Conservation (phyloP, 2,888 invertebrate genomes). For the Torymus texanus region DNA sequence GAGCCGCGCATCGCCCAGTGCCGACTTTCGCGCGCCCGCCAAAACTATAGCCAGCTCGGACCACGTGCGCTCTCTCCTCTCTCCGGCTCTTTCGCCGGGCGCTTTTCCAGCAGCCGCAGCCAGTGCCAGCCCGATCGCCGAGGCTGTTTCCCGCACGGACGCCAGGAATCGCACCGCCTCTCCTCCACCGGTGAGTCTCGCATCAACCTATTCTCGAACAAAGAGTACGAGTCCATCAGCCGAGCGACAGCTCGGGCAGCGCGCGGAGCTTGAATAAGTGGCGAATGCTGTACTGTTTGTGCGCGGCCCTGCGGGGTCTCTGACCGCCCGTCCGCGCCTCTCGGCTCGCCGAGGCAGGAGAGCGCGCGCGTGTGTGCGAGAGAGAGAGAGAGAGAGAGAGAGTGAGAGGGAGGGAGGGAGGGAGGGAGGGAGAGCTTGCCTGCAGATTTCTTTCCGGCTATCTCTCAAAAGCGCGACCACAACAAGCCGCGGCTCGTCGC, state of each 20-base stretch:
- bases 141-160: too few relatives aligned
- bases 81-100: not conserved
- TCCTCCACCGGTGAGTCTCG: conserved; percentile 10
- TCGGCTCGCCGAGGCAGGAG: conserved; percentile 66
- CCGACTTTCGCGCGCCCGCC: conserved; percentile 20
- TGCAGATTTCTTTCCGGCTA: not conserved
- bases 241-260: too few relatives aligned
- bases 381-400: not conserved
- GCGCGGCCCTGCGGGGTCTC: conserved; percentile 75
- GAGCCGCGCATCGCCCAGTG: too few relatives aligned
- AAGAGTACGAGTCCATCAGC: too few relatives aligned
- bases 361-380: conserved; percentile 22
- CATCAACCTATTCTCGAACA: too few relatives aligned
- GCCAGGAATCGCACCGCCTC: too few relatives aligned
- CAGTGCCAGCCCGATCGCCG: too few relatives aligned
- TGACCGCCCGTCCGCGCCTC: conserved; percentile 75
- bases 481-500: too few relatives aligned
- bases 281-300: conserved; percentile 73
- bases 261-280: conserved; percentile 66
- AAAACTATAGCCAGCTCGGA: conserved; percentile 10
- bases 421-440: conserved; percentile 19
- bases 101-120: too few relatives aligned
- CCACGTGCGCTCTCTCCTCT: conserved; percentile 17
- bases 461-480: too few relatives aligned
- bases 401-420: not conserved